Base-by-base conservation (phyloP, 2,888 invertebrate genomes). In the Drosophila testacea region DNA sequence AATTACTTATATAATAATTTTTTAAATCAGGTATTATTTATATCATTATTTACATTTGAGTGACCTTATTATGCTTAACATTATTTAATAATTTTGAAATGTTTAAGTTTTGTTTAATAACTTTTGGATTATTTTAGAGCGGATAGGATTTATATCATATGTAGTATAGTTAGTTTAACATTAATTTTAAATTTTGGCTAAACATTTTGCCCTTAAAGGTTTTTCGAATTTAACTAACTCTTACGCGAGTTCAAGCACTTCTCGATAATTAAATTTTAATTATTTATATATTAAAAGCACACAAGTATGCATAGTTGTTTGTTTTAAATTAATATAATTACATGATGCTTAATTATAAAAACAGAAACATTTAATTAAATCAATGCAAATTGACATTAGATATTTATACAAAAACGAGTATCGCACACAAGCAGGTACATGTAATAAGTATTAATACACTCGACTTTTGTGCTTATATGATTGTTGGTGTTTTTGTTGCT, bases 301-400 rank as follows among this genome's bases (percentile, higher is more conserved):
- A 16, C 36, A 36, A 46, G 11, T 56, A 27, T 13, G 16, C 10
- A 4, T 59, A 32, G 32, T 55, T 62, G 39, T 10, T 41, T 52
- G 22, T 32, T 41, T 11, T 28, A 42, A 61, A 63, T 67, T 61
- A 52, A 73, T 67, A 65, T 63, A 50, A 73, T 62, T 66, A 59
- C 55, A 48, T 16, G 47, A n/a, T 59, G 34, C 36, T 75, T 56
- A 73, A 64, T 59, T 60, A 34, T 48, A 39, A 60, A 44, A 65
- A 70, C 59, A 67, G 55, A 52, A 44, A 50, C 63, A 74, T 69
- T 80, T 72, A 81, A 81, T 79, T 72, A 83, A 77, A 77, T 71
- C 65, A 63, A 72, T 67, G 56, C 47, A 73, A 66, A 71, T 39
- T 50, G 56, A 22, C 68, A 83, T 76, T 76, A 60, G 64, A 46